phyloP scores from a whole-genome alignment of 92 coral and sea anemone genomes.

The Chrysogorgia sp. region DNA sequence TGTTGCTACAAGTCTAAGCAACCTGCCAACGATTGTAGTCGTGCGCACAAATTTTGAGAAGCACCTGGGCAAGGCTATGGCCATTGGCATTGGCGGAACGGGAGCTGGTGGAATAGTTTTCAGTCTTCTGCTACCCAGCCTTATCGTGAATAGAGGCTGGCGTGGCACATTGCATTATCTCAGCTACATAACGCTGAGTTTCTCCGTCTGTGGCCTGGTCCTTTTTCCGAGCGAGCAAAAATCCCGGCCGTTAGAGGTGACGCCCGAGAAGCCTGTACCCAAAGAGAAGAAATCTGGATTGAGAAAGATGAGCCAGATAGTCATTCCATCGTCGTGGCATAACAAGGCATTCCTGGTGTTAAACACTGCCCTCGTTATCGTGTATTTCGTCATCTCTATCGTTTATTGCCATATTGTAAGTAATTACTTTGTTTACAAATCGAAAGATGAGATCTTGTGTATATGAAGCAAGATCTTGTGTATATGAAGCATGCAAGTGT shows the following conservation, averaged over 20 bases:
- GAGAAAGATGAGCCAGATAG: constrained; percentile 11
- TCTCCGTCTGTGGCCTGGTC: constrained; percentile 72
- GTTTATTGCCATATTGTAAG: constrained; percentile 89
- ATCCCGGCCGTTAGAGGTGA: constrained; percentile 34
- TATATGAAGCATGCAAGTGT: no score
- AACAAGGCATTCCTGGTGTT: constrained; percentile 79
- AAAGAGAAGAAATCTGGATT: constrained; percentile 26
- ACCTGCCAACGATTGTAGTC: constrained; percentile 70
- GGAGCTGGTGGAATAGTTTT: constrained; percentile 76
- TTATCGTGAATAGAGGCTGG: constrained; percentile 65
- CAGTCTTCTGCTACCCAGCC: constrained; percentile 60
- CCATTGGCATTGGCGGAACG: constrained; percentile 74
- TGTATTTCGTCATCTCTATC: constrained; percentile 76
- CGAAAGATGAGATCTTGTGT: no score
- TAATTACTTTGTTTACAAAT: no score
- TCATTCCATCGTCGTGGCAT: constrained; percentile 65
- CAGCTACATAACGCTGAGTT: constrained; percentile 62
- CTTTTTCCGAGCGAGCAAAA: constrained; percentile 64
- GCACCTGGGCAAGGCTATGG: constrained; percentile 76
- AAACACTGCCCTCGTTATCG: constrained; percentile 62
- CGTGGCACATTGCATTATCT: constrained; percentile 57
- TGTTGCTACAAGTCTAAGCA: constrained; percentile 68
- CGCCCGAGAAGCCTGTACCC: constrained; percentile 1
- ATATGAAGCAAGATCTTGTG: no score
- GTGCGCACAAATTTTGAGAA: constrained; percentile 72